Conservation (phyloP, 2,888 invertebrate genomes). For the Balanococcus diminutus region DNA sequence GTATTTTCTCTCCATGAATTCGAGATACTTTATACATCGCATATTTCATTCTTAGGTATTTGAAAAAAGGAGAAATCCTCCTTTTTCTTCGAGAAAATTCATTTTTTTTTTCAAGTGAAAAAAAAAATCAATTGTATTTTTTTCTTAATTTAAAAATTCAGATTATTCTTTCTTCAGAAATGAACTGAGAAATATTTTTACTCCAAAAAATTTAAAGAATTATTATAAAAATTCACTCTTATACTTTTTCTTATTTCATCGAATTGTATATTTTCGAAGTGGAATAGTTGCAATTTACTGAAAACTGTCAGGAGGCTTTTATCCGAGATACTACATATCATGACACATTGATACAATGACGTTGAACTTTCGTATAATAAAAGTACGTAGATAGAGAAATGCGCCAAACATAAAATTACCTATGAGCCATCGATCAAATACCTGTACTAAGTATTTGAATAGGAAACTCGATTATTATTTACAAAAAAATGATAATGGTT, state of each 20-base stretch:
- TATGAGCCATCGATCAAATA: slow-evolving; percentile 4
- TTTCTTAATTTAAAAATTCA: too few species aligned
- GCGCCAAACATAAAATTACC: not conserved
- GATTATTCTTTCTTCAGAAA: too few species aligned
- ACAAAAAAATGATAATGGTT: not conserved
- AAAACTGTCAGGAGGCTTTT: not conserved
- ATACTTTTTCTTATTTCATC: too few species aligned
- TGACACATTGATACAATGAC: not conserved
- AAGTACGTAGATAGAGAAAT: not conserved
- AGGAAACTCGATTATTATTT: not conserved
- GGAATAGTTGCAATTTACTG: not conserved
- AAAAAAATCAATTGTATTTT: too few species aligned
- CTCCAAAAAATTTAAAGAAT: too few species aligned
- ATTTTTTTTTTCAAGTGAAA: too few species aligned
- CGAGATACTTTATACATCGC: too few species aligned
- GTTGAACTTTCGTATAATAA: not conserved
- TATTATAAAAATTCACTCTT: not conserved
- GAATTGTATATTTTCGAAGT: not conserved
- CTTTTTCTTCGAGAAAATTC: too few species aligned
- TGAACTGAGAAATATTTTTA: too few species aligned
- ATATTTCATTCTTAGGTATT: too few species aligned
- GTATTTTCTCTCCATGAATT: too few species aligned
- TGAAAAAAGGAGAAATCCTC: too few species aligned
- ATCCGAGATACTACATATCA: not conserved
- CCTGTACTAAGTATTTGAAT: not conserved